Conservation (phyloP, 2,797 vertebrate species). For the Rhabdomys pumilio region DNA sequence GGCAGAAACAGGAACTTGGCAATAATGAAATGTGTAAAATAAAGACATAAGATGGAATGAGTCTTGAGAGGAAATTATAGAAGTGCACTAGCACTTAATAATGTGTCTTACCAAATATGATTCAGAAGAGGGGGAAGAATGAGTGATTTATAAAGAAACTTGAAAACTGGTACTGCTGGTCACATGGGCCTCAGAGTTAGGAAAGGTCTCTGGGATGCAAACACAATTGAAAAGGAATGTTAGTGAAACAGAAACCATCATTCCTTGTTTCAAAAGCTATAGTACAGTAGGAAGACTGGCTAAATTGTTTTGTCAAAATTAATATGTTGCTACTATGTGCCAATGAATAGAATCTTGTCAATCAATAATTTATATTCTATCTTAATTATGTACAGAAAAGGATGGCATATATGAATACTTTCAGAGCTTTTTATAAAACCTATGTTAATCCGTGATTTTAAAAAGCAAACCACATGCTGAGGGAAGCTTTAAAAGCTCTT, state of each 20-base stretch:
- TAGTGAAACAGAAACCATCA: neutral
- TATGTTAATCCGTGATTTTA: constrained; percentile 7
- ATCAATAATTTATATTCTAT: neutral
- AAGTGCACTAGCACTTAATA: constrained; percentile 4
- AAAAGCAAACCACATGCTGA: constrained; percentile 23
- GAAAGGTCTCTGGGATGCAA: neutral
- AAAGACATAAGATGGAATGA: neutral
- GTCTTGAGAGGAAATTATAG: neutral
- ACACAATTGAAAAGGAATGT: neutral
- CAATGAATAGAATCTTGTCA: constrained; percentile 39
- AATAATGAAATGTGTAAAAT: constrained; percentile 19
- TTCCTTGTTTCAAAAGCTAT: neutral
- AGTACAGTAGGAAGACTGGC: neutral
- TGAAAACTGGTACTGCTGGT: neutral
- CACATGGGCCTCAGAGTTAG: neutral
- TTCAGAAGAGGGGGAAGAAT: neutral
- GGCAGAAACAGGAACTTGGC: neutral
- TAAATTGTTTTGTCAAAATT: neutral
- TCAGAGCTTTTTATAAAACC: constrained; percentile 48
- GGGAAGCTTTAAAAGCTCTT: neutral
- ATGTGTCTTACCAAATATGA: constrained; percentile 20
- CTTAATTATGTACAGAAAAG: constrained; percentile 57
- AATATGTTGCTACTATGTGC: neutral
- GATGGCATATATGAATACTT: neutral
- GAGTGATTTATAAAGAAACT: neutral